Base-by-base conservation (phyloP, 64 coral and sea anemone genomes). In the Pachyseris speciosa region DNA sequence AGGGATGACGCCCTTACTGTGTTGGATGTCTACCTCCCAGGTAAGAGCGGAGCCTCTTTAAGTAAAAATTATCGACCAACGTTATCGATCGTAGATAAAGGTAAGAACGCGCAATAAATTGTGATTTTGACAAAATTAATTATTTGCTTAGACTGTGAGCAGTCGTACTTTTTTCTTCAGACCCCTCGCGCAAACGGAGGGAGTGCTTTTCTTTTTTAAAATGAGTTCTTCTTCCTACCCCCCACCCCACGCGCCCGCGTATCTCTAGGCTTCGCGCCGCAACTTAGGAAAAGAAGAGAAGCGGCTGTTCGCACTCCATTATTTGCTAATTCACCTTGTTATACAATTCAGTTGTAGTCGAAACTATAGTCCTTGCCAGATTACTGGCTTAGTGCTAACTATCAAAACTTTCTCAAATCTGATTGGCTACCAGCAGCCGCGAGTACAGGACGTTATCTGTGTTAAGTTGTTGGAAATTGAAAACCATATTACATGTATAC, bases 11-110 rank as follows among this genome's bases (percentile, higher is more conserved):
- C 37, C 0, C 19, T 81, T 61, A 0, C 6, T 13, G 31, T 61
- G 7, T 26, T 81, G 32, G 33, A 81, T 10, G 77, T 4, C 51
- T 81, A 81, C 53, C 33, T 81, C 22, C 34, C 51, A 81, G 77
- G 77, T 81, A 63, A 34, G 64, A 61, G 58, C 51, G 34, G 64
- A 61, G 58, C 51, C 51, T 55, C 15, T 6, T 45, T 4, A 45
- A 45, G 11, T 45, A 45, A 45, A 45, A 55, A 55, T 55, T 2
- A 55, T 55, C 17, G 51, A 55, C 51, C 11, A 55, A 55, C 51
- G 51, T 20, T 55, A 2, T 55, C 17, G 2, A 55, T 55, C 17
- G 9, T 55, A 55, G 51, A 55, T 55, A 20, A 45, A 55, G 51
- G 51, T 55, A 16, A 55, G 2, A 55, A 55, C 51, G 9, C 17